Evolutionary conservation across 2,797 vertebrate genomes (phyloP).

Genomic region (Thripadectes ignobilis): DNA sequence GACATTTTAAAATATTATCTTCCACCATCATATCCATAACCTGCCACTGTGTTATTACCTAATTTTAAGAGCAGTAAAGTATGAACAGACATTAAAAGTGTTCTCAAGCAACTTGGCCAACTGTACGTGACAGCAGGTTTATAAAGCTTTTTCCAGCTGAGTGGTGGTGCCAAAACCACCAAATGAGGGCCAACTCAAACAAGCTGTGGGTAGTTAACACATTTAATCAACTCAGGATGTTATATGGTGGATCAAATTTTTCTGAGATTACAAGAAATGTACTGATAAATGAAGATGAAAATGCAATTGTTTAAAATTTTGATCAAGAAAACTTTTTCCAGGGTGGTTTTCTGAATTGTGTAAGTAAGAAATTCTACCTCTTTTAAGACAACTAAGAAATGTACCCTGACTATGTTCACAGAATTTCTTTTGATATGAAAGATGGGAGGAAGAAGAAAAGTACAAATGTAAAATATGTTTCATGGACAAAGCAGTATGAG

Average conservation of each 20-base stretch:
- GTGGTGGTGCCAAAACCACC: not conserved
- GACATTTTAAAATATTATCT: not conserved
- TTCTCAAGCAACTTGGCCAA: not conserved
- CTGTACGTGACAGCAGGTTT: not conserved
- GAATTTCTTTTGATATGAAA: not conserved
- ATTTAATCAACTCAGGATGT: not conserved
- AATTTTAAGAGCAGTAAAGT: not conserved
- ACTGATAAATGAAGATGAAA: not conserved
- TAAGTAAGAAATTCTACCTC: rapidly evolving
- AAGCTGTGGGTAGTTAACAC: not conserved
- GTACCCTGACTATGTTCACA: not conserved
- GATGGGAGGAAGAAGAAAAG: not conserved
- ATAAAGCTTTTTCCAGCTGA: not conserved
- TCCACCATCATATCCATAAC: not conserved
- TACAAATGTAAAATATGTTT: not conserved
- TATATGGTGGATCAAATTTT: not conserved
- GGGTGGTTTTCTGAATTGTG: not conserved
- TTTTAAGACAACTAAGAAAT: not conserved
- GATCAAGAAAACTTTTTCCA: not conserved
- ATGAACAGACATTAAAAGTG: not conserved
- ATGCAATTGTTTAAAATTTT: not conserved
- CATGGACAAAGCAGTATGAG: not conserved
- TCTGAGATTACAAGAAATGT: not conserved
- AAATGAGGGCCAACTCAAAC: not conserved
- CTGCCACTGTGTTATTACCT: not conserved